A percentile compares a stretch with the other conserved stretches of the same genome.
Conservation (phyloP, 1,140 invertebrate genomes). For the Pseudobourletiella spinata region DNA sequence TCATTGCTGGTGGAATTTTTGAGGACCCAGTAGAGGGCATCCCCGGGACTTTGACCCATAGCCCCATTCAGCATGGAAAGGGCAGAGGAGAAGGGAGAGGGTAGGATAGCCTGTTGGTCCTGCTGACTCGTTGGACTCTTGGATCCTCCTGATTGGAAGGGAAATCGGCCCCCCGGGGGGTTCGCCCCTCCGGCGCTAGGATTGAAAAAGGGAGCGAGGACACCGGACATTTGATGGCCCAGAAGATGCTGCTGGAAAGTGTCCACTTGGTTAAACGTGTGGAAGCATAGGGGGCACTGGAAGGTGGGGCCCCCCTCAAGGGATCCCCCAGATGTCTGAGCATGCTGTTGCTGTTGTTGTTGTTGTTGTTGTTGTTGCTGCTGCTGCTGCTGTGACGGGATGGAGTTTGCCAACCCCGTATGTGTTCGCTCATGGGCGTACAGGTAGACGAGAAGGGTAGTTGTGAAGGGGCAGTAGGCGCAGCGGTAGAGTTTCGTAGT, state of each 20-base stretch:
- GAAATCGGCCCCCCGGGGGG: background rate
- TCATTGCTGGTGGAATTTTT: slow-evolving; percentile 1
- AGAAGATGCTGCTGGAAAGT: slow-evolving; percentile 52
- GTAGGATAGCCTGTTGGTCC: background rate
- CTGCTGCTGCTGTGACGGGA: slow-evolving; percentile 12
- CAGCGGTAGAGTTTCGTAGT: slow-evolving; percentile 69
- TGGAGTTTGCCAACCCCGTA: slow-evolving; percentile 40
- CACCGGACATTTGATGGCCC: slow-evolving; percentile 49
- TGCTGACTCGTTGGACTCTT: slow-evolving; percentile 1
- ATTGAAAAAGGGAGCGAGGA: slow-evolving; percentile 40
- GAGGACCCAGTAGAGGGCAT: slow-evolving; percentile 23
- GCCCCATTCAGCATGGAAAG: slow-evolving; percentile 21
- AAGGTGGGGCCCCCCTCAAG: slow-evolving; percentile 37
- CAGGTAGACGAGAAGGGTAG: slow-evolving; percentile 74
- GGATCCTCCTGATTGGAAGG: background rate
- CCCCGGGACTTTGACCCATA: background rate
- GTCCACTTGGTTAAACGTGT: slow-evolving; percentile 49
- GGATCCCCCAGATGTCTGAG: background rate
- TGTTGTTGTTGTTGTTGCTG: slow-evolving; percentile 18
- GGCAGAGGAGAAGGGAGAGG: background rate
- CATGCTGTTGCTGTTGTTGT: background rate
- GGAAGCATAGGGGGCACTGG: slow-evolving; percentile 53
- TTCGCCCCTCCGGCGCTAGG: slow-evolving; percentile 4
- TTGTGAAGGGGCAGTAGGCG: slow-evolving; percentile 79
- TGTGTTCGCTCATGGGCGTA: slow-evolving; percentile 84